Base-by-base conservation (phyloP, 37 sponge, comb jelly and placozoan species). In the Ephydatia muelleri region DNA sequence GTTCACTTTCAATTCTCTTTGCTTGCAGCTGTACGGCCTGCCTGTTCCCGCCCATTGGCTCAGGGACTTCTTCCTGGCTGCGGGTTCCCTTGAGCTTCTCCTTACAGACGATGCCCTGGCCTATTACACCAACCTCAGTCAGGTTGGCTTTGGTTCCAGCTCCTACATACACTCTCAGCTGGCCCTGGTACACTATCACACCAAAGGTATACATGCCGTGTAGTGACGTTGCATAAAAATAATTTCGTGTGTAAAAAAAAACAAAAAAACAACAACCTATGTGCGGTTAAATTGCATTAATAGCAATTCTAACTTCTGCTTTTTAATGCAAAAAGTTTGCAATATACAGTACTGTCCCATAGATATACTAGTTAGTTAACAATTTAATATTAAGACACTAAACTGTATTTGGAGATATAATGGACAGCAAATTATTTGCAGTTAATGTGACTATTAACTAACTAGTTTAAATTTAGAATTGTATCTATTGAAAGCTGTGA, bases 21-120 rank as follows among this genome's bases (percentile, higher is more conserved):
- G 30, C 35, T 38, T 67, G 26, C 70, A 93, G 94, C 82, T 93
- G 66, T 84, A 94, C 68, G 34, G 72, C 1, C 64, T 93, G 3
- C 28, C 79, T 25, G 68, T 96, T 28, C 96, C 96, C 23, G 38
- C 91, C 74, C 94, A 93, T 72, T 96, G 96, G 96, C 89, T 96
- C 80, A 88, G 91, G 86, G 85, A 90, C 64, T 91, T 96, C 89
- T 96, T 88, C 72, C 77, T 85, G 8, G 96, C 93, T 49, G 83
- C 65, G 38, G 89, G 80, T 25, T 93, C 86, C 35, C 89, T 92
- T 64, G 90, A 91, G 65, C 80, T 96, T 74, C 83, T 85, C 14
- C 85, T 83, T 30, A 80, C 85, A 26, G 82, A 91, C 12, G 96
- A 96, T 79, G 96, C 96, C 36, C 74, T 96, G 22, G 74, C 87